Conservation (phyloP, 1,140 invertebrate species). For the Drosophila burlai region DNA sequence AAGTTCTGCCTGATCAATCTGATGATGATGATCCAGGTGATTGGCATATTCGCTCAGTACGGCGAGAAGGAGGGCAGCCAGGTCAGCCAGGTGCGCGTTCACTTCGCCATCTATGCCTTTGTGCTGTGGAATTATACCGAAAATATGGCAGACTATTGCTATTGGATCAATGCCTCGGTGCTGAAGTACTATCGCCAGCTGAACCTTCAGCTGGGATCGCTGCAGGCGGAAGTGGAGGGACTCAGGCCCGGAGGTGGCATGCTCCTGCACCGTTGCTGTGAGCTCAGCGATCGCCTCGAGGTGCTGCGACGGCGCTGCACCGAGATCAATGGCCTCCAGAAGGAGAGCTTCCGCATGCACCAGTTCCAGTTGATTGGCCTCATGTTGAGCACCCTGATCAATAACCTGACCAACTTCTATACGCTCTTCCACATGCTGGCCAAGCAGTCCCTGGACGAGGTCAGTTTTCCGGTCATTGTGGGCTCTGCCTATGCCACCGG, state of each 20-base stretch:
- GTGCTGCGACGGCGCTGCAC: conserved; percentile 35
- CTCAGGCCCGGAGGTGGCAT: conserved; percentile 20
- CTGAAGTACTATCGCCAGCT: conserved; percentile 66
- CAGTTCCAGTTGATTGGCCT: conserved; percentile 74
- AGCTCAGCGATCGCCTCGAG: conserved; percentile 59
- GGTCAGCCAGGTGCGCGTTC: conserved; percentile 35
- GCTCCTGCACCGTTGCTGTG: conserved; percentile 29
- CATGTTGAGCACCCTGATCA: conserved; percentile 73
- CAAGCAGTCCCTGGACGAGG: conserved; percentile 48
- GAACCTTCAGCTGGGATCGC: conserved; percentile 41
- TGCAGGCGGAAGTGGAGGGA: conserved; percentile 9
- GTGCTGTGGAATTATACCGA: conserved; percentile 80
- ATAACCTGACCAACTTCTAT: conserved; percentile 74
- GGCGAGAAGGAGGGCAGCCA: neutral
- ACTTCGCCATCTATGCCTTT: conserved; percentile 76
- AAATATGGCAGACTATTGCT: conserved; percentile 80
- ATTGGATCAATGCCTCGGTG: conserved; percentile 64
- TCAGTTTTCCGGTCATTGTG: conserved; percentile 55
- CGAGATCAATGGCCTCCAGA: conserved; percentile 60
- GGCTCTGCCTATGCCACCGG: conserved; percentile 60
- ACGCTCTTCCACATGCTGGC: conserved; percentile 73
- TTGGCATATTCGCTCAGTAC: conserved; percentile 53
- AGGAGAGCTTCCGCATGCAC: conserved; percentile 62
- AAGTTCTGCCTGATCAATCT: conserved; percentile 74
- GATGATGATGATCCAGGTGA: conserved; percentile 76